Conservation (phyloP, 2,888 invertebrate genomes). For the Eilema caniola region DNA sequence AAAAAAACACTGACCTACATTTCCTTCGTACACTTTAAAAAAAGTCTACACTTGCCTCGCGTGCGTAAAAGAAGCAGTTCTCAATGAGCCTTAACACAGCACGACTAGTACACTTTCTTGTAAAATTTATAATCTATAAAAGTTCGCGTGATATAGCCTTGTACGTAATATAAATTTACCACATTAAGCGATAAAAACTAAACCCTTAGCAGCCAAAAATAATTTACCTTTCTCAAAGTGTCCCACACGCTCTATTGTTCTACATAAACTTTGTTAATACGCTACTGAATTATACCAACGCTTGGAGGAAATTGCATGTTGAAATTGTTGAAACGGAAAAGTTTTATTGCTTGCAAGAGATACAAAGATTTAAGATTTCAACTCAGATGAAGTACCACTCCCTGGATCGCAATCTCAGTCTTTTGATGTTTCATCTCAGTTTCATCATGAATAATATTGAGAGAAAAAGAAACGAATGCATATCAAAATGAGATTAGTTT, state of each 20-base stretch:
- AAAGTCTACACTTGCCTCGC: conserved; percentile 55
- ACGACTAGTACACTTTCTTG: conserved; percentile 52
- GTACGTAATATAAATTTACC: conserved; percentile 68
- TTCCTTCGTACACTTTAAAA: conserved; percentile 31
- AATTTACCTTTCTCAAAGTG: conserved; percentile 57
- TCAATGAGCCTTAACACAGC: conserved; percentile 46
- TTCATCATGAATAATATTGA: not conserved
- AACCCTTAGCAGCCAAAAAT: conserved; percentile 45
- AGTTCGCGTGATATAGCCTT: conserved; percentile 59
- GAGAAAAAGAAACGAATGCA: not conserved
- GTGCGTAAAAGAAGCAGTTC: conserved; percentile 59
- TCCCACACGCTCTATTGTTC: conserved; percentile 41
- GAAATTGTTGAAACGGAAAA: conserved; percentile 39
- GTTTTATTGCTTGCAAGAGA: conserved; percentile 39
- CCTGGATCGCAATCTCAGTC: not conserved
- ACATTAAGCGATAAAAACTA: conserved; percentile 63
- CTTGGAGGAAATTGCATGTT: conserved; percentile 47
- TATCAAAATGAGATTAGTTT: not conserved
- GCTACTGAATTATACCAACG: conserved; percentile 43
- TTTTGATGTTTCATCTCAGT: conserved; percentile 13
- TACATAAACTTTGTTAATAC: conserved; percentile 55
- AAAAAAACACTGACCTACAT: conserved; percentile 59
- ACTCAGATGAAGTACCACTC: conserved; percentile 26
- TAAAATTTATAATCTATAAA: conserved; percentile 64
- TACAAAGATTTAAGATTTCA: conserved; percentile 39